Percentiles rank a stretch among this genome's conserved stretches.
phyloP scores from a whole-genome alignment of 1,140 invertebrate genomes.

The Bombus confusus region DNA sequence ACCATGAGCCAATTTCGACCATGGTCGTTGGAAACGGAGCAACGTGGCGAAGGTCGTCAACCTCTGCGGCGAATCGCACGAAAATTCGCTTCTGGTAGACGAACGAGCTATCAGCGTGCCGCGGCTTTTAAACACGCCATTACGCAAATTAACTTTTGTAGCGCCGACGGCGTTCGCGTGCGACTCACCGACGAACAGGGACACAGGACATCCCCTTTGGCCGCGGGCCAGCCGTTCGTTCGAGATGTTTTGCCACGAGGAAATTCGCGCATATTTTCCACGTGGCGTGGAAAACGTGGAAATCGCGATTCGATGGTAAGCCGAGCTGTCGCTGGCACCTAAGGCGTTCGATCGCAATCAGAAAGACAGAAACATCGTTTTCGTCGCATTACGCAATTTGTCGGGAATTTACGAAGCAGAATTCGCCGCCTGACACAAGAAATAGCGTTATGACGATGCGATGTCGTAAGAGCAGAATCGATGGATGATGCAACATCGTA shows the following conservation, averaged over 20 bases:
- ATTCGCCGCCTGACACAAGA: neutral
- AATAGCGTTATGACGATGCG: neutral
- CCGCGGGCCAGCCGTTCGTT: slow-evolving; percentile 47
- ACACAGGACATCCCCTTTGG: slow-evolving; percentile 32
- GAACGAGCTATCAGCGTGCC: slow-evolving; percentile 1
- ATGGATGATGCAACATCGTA: neutral
- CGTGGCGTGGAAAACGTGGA: neutral
- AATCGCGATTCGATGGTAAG: slow-evolving; percentile 15
- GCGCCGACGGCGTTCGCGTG: slow-evolving; percentile 1
- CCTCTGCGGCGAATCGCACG: neutral
- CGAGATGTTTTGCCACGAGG: slow-evolving; percentile 58
- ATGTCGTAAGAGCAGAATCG: neutral
- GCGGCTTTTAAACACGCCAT: slow-evolving; percentile 58
- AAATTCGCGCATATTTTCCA: slow-evolving; percentile 52
- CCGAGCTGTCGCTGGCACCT: neutral
- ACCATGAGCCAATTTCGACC: neutral
- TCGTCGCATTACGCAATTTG: neutral
- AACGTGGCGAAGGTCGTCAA: neutral
- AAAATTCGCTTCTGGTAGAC: slow-evolving; percentile 11
- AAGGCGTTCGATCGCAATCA: neutral
- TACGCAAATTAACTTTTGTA: slow-evolving; percentile 68
- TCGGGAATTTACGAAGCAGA: too few relatives aligned
- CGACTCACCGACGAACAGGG: slow-evolving; percentile 11
- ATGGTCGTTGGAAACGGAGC: neutral
- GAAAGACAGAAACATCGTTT: neutral